These are phyloP conservation scores for Troglohyphantes excavatus DNA, from an alignment of 2,888 invertebrate species.

Conservation along the genomic window DNA sequence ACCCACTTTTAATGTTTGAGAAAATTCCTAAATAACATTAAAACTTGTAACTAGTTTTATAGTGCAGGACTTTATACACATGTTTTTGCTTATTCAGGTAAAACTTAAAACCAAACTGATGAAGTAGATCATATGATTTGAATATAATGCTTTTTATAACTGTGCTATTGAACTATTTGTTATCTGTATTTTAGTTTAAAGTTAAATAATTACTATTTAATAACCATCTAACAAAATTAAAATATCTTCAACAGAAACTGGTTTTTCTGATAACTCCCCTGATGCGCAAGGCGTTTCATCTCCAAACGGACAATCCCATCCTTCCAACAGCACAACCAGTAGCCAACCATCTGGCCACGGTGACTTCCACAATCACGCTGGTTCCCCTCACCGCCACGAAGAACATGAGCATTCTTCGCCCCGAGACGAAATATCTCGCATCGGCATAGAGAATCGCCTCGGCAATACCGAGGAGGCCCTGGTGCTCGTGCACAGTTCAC, in stretches of 20 bases:
- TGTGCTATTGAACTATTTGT: too few species aligned
- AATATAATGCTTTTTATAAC: too few species aligned
- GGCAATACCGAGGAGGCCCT: background rate
- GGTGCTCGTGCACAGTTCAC: background rate
- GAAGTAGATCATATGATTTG: too few species aligned
- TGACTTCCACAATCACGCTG: background rate
- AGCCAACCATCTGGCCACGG: background rate
- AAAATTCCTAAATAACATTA: too few species aligned
- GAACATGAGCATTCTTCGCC: background rate
- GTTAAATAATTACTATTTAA: background rate
- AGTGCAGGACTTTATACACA: too few species aligned
- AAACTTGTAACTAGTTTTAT: too few species aligned
- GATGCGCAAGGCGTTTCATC: background rate
- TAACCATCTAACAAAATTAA: too few species aligned
- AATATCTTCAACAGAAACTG: slow-evolving; percentile 24
- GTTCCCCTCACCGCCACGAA: slow-evolving; percentile 12
- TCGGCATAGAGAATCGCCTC: background rate
- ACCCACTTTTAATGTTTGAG: too few species aligned
- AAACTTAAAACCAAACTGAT: too few species aligned
- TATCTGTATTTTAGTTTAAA: too few species aligned
- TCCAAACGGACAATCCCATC: background rate
- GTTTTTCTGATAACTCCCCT: slow-evolving; percentile 5
- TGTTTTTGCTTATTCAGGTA: too few species aligned
- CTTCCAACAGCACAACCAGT: background rate
- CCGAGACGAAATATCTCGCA: slow-evolving; percentile 11